Percentiles rank a stretch among this genome's conserved stretches.
Conservation (phyloP, 2,113 vertebrate genomes). For the Peromyscus maniculatus region DNA sequence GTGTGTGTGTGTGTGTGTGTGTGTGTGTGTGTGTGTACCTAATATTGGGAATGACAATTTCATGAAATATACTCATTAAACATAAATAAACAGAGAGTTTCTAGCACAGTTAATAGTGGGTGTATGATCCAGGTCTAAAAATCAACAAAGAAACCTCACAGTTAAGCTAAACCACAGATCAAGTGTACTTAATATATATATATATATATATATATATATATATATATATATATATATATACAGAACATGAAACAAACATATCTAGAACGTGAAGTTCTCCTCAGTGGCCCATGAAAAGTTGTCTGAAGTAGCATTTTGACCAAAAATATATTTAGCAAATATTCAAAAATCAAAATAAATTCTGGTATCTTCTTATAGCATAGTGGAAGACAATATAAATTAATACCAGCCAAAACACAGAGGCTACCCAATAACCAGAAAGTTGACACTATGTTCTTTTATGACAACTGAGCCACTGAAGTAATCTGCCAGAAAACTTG, state of each 20-base stretch:
- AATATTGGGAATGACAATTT: background rate
- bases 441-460: background rate
- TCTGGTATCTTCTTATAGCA: background rate
- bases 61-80: background rate
- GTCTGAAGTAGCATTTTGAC: background rate
- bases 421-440: background rate
- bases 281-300: background rate
- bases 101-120: too few species aligned
- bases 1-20: background rate
- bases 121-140: background rate
- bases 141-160: background rate
- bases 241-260: background rate
- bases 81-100: background rate
- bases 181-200: background rate
- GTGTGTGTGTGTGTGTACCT: background rate
- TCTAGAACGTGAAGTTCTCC: background rate
- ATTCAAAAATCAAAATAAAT: background rate
- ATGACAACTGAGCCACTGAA: background rate
- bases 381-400: background rate
- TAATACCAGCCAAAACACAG: background rate
- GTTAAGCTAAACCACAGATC: background rate
- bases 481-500: background rate
- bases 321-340: background rate
- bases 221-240: background rate
- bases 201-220: background rate